Evolutionary conservation across 2,888 invertebrate genomes (phyloP), one percentile per base, ranked within the genome.

Genomic region (Sinohyriopsis cumingii): DNA sequence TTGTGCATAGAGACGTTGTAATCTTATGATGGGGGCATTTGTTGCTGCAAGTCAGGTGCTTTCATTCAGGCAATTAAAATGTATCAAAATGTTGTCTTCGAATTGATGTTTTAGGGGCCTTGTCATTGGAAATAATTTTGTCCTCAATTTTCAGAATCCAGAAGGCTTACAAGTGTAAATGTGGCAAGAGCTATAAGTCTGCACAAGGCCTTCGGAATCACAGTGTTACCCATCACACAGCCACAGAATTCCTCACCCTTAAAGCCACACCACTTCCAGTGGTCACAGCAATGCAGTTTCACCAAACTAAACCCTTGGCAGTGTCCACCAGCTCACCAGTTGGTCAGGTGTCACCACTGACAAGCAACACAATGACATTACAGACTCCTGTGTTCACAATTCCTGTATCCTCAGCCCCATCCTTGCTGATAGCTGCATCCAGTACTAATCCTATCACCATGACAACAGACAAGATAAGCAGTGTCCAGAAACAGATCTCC

Each of bases 161-260:
- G 90, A 95, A 95, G 91, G 93, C 93, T 59, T 95, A 93, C 91
- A 94, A 94, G 89, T 95, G 95, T 75, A 93, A 94, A 88, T 95
- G 95, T 91, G 95, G 95, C 85, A 95, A 95, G 92, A 94, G 93
- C 89, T 95, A 95, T 92, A 95, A 94, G 91, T 95, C 95, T 77
- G 92, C 93, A 65, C 94, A 94, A 90, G 95, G 95, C 71, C 92
- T 95, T 85, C 94, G 94, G 88, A 93, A 93, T 85, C 95, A 95
- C 89, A 93, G 93, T 68, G 83, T 90, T 55, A 81, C 89, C n/a
- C 90, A 86, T 56, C 89, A 88, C 64, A 85, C 76, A 9, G 65
- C 80, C 9, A 70, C 78, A n/a, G 81, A 82, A 28, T 67, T 83
- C 57, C 73, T 66, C 63, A 73, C 76, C 57, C 63, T 28, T 55